Percentiles rank a stretch among this genome's conserved stretches.
Conservation (phyloP, 2,888 invertebrate genomes). For the Xylota sylvarum region DNA sequence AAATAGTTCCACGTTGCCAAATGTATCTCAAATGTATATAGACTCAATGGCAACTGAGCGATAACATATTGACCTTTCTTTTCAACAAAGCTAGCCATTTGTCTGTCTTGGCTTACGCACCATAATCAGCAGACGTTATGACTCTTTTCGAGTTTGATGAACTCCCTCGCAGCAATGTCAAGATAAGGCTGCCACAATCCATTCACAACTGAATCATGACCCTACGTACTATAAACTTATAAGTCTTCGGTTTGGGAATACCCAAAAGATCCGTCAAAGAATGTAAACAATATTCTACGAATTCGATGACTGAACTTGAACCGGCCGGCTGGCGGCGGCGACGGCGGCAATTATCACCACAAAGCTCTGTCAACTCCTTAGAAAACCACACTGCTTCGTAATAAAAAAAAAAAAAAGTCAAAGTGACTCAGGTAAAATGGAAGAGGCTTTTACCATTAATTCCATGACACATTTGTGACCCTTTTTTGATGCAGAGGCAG, state of each 20-base stretch:
- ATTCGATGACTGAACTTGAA: constrained; percentile 32
- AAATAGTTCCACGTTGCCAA: too few species aligned
- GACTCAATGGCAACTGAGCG: too few species aligned
- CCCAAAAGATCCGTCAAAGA: not conserved
- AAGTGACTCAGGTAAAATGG: constrained; percentile 67
- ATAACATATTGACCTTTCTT: too few species aligned
- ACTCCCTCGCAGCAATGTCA: not conserved
- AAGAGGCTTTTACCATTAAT: constrained; percentile 56
- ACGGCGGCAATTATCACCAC: constrained; percentile 29
- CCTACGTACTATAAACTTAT: not conserved
- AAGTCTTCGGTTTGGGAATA: not conserved
- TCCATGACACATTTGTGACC: constrained; percentile 70
- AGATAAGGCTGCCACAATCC: not conserved
- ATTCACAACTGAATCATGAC: constrained; percentile 14
- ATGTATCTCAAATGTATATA: too few species aligned
- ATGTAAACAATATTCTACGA: constrained; percentile 28
- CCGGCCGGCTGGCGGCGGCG: too few species aligned
- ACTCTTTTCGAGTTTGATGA: not conserved
- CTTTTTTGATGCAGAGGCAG: constrained; percentile 36
- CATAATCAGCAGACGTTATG: not conserved
- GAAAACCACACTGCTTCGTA: constrained; percentile 14
- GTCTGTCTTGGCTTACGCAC: not conserved
- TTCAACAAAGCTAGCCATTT: too few species aligned
- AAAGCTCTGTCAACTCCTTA: constrained; percentile 13
- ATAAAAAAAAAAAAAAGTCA: constrained; percentile 30